Evolutionary conservation across 2,113 vertebrate genomes (phyloP), one percentile per base, ranked within the genome.

Genomic region (Mellivora capensis): DNA sequence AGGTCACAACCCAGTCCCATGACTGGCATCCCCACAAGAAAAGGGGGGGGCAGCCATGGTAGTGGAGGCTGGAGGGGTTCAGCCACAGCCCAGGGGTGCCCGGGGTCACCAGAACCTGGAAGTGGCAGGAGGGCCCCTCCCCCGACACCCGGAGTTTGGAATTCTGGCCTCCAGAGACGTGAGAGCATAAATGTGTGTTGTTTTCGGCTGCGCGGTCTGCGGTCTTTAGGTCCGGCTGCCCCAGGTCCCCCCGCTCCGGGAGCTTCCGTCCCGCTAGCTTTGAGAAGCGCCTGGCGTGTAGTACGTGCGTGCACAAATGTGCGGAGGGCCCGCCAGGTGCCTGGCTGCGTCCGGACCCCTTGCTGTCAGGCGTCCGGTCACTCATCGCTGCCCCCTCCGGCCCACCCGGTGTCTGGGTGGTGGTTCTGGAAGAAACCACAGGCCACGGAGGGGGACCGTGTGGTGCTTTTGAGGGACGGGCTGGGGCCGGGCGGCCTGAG

Each of bases 341-440:
- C 0, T 2, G n/a, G 76, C 67, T 3, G 0, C 5, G 37, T 4
- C 7, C 0, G 13, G 20, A 31, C 0, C 0, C 57, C 39, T 25
- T 20, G 39, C 49, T 29, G 34, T 15, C 29, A 77, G 2, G 17
- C 0, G 17, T n/a, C 67, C 0, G 4, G 57, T 17, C 31, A 47
- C 27, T 31, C 3, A 4, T 10, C 4, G 15, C 27, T 11, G 15
- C 6, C 23, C 72, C 91, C 67, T 25, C 34, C 7, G 42, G 49
- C 25, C 13, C n/a, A 31, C 80, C 37, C 31, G 57, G n/a, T 6
- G 59, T 44, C 37, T 8, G 4, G 4, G 59, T 37, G 92, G 37
- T 0, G n/a, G 52, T 34, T 69, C 69, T 25, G 31, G 47, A 76
- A 77, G 69, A 37, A 69, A 2, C 71, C 31, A 37, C 17, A n/a